Evolutionary conservation across 2,888 invertebrate genomes (phyloP).

Genomic region (Ctena decussata): DNA sequence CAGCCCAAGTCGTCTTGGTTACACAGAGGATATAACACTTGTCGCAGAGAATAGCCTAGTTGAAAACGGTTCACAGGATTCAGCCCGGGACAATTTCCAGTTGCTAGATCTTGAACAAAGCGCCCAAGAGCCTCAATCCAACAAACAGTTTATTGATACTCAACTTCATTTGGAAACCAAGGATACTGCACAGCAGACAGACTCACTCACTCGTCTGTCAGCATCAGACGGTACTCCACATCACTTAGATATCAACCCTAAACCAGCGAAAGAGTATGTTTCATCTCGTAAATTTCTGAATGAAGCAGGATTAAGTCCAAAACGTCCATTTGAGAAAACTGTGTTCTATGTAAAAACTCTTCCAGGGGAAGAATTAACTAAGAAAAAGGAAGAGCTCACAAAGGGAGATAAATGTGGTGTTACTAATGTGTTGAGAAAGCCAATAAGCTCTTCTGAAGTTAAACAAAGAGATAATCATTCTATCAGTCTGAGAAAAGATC

Average conservation of each 20-base stretch:
- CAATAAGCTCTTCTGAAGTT: background rate
- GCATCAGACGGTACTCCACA: slow-evolving; percentile 20
- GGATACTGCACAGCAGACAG: slow-evolving; percentile 59
- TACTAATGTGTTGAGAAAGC: background rate
- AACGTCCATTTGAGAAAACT: slow-evolving; percentile 64
- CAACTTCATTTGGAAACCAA: slow-evolving; percentile 38
- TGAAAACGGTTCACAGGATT: slow-evolving; percentile 58
- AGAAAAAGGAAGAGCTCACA: background rate
- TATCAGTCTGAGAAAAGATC: slow-evolving; percentile 16
- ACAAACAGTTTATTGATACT: background rate
- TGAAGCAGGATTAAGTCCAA: slow-evolving; percentile 49
- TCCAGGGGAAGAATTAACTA: slow-evolving; percentile 8
- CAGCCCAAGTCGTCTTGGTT: slow-evolving; percentile 69
- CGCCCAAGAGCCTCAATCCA: slow-evolving; percentile 1
- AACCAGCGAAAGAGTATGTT: slow-evolving; percentile 36
- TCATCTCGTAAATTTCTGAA: slow-evolving; percentile 52
- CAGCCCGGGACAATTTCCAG: slow-evolving; percentile 49
- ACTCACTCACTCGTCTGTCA: slow-evolving; percentile 43
- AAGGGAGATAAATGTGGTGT: slow-evolving; percentile 7
- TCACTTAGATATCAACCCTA: background rate
- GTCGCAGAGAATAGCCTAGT: slow-evolving; percentile 41
- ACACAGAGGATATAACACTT: slow-evolving; percentile 56
- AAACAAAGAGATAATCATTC: background rate
- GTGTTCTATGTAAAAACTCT: slow-evolving; percentile 60
- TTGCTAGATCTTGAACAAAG: slow-evolving; percentile 56